A percentile compares a stretch with the other conserved stretches of the same genome.
Conservation (phyloP, 2,888 invertebrate species). For the Ennomos quercinarius region DNA sequence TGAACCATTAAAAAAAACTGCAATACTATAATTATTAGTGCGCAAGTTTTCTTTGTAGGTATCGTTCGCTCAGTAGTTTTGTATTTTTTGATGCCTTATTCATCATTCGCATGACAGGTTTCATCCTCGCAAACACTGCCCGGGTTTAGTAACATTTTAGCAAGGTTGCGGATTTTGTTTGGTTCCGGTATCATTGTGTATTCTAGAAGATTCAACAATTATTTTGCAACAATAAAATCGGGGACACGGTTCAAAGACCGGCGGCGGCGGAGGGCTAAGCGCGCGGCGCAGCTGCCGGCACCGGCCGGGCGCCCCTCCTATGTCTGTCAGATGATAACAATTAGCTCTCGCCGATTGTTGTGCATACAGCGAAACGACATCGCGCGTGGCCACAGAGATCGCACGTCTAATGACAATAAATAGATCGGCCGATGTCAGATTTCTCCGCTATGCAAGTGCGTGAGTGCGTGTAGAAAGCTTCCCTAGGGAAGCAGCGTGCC, state of each 20-base stretch:
- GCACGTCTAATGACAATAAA: constrained; percentile 22
- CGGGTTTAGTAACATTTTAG: constrained; percentile 6
- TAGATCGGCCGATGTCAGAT: constrained; percentile 23
- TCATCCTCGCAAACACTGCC: constrained; percentile 8
- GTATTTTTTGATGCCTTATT: not conserved
- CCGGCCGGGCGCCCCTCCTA: constrained; percentile 41
- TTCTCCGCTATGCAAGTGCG: constrained; percentile 11
- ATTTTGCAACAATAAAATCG: constrained; percentile 49
- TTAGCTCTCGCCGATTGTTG: constrained; percentile 45
- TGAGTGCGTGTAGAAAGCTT: constrained; percentile 8
- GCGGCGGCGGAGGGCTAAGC: constrained; percentile 41
- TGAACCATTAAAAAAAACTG: not conserved
- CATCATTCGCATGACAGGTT: constrained; percentile 3
- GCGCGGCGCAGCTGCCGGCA: constrained; percentile 41
- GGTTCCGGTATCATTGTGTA: constrained; percentile 24
- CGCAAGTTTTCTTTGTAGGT: not conserved
- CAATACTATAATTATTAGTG: not conserved
- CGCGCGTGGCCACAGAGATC: constrained; percentile 30
- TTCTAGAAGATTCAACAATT: constrained; percentile 60
- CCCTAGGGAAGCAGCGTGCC: constrained; percentile 21
- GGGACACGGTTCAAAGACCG: constrained; percentile 72
- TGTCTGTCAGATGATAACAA: constrained; percentile 49
- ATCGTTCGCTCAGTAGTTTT: not conserved
- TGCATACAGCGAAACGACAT: constrained; percentile 36
- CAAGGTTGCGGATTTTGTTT: constrained; percentile 16